Percentiles rank a stretch among this genome's conserved stretches.
Evolutionary conservation across 2,113 vertebrate genomes (phyloP).

Genomic region (Tachycineta bicolor): DNA sequence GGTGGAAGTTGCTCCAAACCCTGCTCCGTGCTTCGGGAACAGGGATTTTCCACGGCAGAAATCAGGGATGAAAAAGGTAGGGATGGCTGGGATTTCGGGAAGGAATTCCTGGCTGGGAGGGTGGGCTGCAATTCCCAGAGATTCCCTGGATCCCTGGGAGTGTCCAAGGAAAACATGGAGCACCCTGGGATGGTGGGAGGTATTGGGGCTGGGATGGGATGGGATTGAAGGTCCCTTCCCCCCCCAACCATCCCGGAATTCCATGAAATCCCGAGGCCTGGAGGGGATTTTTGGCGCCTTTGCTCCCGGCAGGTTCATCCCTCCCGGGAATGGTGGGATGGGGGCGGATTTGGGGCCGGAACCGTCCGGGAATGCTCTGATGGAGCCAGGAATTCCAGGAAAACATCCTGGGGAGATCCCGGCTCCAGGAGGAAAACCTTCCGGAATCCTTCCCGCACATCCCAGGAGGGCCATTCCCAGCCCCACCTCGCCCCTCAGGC

Average conservation of each 20-base stretch:
- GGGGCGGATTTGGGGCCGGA: too few relatives aligned
- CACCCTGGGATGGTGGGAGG: rapidly evolving
- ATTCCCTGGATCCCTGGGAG: background rate
- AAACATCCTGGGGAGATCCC: background rate
- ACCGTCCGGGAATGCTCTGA: rapidly evolving
- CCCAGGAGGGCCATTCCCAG: background rate
- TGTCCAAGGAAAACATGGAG: background rate
- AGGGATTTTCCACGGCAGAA: background rate
- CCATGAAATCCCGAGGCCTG: rapidly evolving
- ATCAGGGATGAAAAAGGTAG: background rate
- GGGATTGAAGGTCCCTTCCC: background rate
- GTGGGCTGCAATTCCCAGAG: background rate
- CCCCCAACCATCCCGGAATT: background rate
- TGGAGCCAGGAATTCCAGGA: background rate
- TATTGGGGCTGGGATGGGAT: rapidly evolving
- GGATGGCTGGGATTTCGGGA: background rate
- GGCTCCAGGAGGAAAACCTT: background rate
- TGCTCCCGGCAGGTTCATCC: background rate
- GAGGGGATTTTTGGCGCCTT: background rate
- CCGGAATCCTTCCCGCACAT: rapidly evolving
- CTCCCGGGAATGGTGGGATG: rapidly evolving
- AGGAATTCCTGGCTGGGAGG: background rate
- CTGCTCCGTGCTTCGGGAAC: rapidly evolving
- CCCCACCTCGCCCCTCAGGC: rapidly evolving
- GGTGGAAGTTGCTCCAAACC: background rate